Base-by-base conservation (phyloP, 1,140 invertebrate genomes). In the Meloidogyne chitwoodi region DNA sequence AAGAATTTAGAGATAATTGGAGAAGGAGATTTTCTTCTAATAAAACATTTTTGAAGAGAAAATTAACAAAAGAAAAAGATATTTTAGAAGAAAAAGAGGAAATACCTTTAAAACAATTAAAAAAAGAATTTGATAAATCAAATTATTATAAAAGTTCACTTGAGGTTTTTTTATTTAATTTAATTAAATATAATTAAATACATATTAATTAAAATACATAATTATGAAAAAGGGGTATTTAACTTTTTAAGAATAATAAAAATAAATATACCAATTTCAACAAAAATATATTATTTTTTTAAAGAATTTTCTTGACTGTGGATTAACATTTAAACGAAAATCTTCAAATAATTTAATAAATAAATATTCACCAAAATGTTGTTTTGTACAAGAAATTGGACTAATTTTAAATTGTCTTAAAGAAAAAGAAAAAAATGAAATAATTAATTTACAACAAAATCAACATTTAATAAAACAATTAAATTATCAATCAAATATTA, bases 1-100 rank as follows among this genome's bases (percentile, higher is more conserved):
- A 78, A 22, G 82, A 84, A 61, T 84, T 75, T 68, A 80, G 74
- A 63, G 79, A 80, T 31, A 79, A 74, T 8, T 85, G 84, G 84
- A 74, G 22, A 11, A 68, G 29, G 12, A 38, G 31, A 44, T 41
- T 75, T n/a, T 16, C 67, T 56, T 56, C 12, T n/a, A 56, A 38
- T 38, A 38, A n/a, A 56, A 56, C n/a, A n/a, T 56, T n/a, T 56
- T 56, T 56, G 10, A 56, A 56, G n/a, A 56, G 48, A 56, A 56
- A 56, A 56, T n/a, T 56, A 56, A 56, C 5, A 19, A 48, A 48
- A 48, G 16, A 48, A 19, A 48, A 48, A 48, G 16, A 48, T 19
- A 31, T 31, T 31, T 31, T 31, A 38, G 48, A 56, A n/a, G n/a
- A 56, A 56, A 8, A 56, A n/a, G 48, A 56, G 0, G 10, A n/a